These are phyloP conservation scores for Decapterus maruadsi DNA, from an alignment of 2,797 vertebrate species.

Conservation along the genomic window DNA sequence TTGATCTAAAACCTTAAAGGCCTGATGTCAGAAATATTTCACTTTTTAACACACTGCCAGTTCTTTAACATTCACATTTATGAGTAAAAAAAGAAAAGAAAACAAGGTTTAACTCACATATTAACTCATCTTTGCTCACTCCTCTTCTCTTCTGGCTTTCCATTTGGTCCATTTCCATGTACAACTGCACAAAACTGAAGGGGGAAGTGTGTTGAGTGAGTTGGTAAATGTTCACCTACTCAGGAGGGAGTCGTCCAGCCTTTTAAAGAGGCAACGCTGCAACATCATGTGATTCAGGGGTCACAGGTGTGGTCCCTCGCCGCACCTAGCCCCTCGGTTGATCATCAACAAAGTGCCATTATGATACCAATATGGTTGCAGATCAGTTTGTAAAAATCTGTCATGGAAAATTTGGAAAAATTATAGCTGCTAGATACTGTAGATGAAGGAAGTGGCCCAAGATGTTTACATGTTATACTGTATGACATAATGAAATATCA, in stretches of 20 bases:
- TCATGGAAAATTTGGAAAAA: too few relatives aligned
- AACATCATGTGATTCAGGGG: neutral
- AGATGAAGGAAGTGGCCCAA: too few relatives aligned
- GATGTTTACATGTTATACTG: too few relatives aligned
- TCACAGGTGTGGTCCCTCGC: conserved; percentile 68
- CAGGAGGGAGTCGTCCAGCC: conserved; percentile 42
- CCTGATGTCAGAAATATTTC: neutral
- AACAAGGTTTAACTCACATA: conserved; percentile 81
- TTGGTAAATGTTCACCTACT: conserved; percentile 34
- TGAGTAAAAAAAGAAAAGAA: neutral
- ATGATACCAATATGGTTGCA: neutral
- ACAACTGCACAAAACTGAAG: conserved; percentile 1
- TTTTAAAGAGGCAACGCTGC: conserved; percentile 68
- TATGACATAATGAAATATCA: too few relatives aligned
- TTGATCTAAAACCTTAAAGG: neutral
- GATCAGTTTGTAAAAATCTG: neutral
- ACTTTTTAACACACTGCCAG: neutral
- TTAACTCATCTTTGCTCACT: conserved; percentile 75
- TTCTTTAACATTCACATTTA: neutral
- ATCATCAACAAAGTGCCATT: conserved; percentile 45
- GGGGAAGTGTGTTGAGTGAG: conserved; percentile 17
- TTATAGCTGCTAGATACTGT: too few relatives aligned
- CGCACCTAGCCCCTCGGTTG: conserved; percentile 13
- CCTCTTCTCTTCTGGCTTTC: conserved; percentile 79
- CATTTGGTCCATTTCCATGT: conserved; percentile 79